A percentile compares a stretch with the other conserved stretches of the same genome.
Evolutionary conservation across 2,797 vertebrate genomes (phyloP).

Genomic region (Scleropages formosus): DNA sequence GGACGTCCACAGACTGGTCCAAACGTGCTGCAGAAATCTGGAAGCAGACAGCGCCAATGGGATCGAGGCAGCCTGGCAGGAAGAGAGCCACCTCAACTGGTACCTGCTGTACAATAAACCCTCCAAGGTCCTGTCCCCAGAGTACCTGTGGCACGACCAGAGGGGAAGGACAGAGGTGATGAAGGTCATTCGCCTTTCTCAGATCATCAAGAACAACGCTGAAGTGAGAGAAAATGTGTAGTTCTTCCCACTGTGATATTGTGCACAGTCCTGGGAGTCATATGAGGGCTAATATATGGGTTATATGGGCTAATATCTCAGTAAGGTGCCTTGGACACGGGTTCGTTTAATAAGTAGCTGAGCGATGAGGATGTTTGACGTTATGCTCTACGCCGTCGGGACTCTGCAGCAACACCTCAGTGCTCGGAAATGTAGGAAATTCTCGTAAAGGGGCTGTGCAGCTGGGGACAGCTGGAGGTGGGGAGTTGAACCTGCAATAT

Average conservation of each 20-base stretch:
- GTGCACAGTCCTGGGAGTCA: too few species aligned
- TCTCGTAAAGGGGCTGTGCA: too few species aligned
- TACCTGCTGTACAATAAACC: slow-evolving; percentile 73
- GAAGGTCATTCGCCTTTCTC: slow-evolving; percentile 55
- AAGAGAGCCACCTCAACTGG: slow-evolving; percentile 78
- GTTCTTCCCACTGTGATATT: neutral
- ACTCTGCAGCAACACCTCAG: too few species aligned
- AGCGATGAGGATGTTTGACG: too few species aligned
- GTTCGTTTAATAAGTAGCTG: too few species aligned
- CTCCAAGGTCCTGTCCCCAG: slow-evolving; percentile 70
- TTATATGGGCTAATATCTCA: too few species aligned
- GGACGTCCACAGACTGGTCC: slow-evolving; percentile 62
- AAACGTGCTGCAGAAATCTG: slow-evolving; percentile 61
- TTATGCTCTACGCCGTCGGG: too few species aligned
- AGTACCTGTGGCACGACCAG: slow-evolving; percentile 62
- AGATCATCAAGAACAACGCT: slow-evolving; percentile 44
- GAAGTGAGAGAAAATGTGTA: slow-evolving; percentile 32
- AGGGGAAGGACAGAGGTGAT: slow-evolving; percentile 48
- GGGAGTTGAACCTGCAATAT: too few species aligned
- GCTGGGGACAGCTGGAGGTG: too few species aligned
- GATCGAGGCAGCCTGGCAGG: slow-evolving; percentile 73
- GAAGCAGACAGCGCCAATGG: slow-evolving; percentile 65
- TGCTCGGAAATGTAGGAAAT: too few species aligned
- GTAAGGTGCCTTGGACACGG: too few species aligned
- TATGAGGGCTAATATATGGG: too few species aligned